phyloP scores from a whole-genome alignment of 2,113 vertebrate species.

The Oenanthe oenanthe region DNA sequence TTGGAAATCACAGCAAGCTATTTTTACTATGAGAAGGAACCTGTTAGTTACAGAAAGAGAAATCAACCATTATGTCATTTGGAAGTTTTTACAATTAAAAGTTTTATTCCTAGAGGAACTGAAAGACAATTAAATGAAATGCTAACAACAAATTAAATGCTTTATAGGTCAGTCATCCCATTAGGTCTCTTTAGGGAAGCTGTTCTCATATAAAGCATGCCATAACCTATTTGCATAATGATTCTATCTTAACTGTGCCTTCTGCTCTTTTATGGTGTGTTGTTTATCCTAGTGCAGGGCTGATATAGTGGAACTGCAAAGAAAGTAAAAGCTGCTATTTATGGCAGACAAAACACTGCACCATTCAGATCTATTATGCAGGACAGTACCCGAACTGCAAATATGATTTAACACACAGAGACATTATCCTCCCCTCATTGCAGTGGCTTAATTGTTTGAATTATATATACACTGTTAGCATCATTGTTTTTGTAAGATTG shows the following conservation, averaged over 20 bases:
- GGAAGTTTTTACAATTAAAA: slow-evolving; percentile 82
- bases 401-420: slow-evolving; percentile 26
- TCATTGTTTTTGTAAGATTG: neutral
- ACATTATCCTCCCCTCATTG: neutral
- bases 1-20: slow-evolving; percentile 21
- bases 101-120: slow-evolving; percentile 78
- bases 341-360: slow-evolving; percentile 53
- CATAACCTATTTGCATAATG: slow-evolving; percentile 82
- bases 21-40: slow-evolving; percentile 49
- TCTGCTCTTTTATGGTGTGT: slow-evolving; percentile 78
- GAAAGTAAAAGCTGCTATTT: slow-evolving; percentile 70
- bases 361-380: slow-evolving; percentile 45
- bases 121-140: slow-evolving; percentile 80
- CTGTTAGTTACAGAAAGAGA: slow-evolving; percentile 76
- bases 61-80: slow-evolving; percentile 73
- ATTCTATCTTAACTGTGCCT: slow-evolving; percentile 77
- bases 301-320: slow-evolving; percentile 66
- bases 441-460: slow-evolving; percentile 36
- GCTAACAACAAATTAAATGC: slow-evolving; percentile 80
- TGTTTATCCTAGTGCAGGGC: slow-evolving; percentile 73
- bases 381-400: slow-evolving; percentile 59
- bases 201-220: slow-evolving; percentile 77
- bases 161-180: slow-evolving; percentile 81
- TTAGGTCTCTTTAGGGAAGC: slow-evolving; percentile 79
- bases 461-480: neutral